Evolutionary conservation across 2,797 vertebrate genomes (phyloP).

Genomic region (Anguilla anguilla): DNA sequence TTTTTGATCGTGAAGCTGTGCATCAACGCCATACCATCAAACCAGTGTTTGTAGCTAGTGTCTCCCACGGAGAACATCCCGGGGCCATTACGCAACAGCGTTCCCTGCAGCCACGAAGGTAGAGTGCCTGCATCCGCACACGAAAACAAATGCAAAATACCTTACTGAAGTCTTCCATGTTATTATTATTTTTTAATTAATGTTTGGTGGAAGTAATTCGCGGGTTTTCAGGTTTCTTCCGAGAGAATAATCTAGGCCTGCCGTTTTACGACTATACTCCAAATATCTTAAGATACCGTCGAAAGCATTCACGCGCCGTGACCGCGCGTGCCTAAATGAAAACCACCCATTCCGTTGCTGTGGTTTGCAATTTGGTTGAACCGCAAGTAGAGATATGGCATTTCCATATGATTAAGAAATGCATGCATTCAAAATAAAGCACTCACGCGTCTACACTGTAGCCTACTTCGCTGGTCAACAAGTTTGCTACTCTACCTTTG

Average conservation of each 20-base stretch:
- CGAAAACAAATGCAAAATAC: conserved; percentile 21
- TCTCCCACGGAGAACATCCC: conserved; percentile 85
- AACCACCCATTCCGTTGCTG: no score
- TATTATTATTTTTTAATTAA: not conserved
- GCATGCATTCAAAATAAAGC: not conserved
- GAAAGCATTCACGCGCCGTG: not conserved
- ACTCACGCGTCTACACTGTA: not conserved
- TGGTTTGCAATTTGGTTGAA: no score
- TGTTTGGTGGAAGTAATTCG: not conserved
- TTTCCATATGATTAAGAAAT: not conserved
- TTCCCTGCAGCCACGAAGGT: conserved; percentile 86
- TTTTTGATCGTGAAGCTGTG: conserved; percentile 88
- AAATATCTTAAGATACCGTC: not conserved
- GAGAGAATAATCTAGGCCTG: not conserved
- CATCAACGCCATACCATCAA: conserved; percentile 89
- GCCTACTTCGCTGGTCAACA: not conserved
- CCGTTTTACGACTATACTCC: not conserved
- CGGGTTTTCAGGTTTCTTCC: not conserved
- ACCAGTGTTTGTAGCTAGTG: conserved; percentile 89
- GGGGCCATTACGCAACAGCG: conserved; percentile 86
- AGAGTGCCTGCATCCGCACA: conserved; percentile 62
- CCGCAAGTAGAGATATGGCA: not conserved
- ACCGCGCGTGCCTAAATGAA: not conserved
- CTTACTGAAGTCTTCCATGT: not conserved
- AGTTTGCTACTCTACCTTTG: conserved; percentile 55